Conservation (phyloP, 2,888 invertebrate species). For the Lamellibrachia satsuma region DNA sequence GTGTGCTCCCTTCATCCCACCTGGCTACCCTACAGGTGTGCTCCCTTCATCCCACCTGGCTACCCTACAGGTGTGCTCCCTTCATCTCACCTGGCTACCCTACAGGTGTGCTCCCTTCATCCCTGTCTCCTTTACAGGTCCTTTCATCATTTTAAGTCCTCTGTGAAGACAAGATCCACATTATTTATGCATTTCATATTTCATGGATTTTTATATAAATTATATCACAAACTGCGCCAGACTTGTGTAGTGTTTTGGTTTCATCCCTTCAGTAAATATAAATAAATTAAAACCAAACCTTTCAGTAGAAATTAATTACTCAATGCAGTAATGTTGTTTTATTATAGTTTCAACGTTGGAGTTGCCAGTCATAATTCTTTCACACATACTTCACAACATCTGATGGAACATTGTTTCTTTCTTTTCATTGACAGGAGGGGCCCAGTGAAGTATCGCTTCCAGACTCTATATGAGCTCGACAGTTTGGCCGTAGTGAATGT, state of each 20-base stretch:
- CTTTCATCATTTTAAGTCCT: background rate
- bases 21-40: conserved; percentile 5
- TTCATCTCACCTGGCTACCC: background rate
- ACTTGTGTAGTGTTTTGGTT: too few species aligned
- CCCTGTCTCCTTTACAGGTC: background rate
- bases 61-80: background rate
- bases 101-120: background rate
- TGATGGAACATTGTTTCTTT: background rate
- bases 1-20: background rate
- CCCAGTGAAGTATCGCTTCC: conserved; percentile 84
- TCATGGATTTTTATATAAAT: too few species aligned
- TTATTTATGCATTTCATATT: too few species aligned
- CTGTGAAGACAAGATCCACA: too few species aligned
- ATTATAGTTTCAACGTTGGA: too few species aligned
- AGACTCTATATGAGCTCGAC: conserved; percentile 84
- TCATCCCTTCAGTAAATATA: too few species aligned
- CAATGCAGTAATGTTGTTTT: too few species aligned
- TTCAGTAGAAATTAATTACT: too few species aligned
- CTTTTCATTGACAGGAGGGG: conserved; percentile 69
- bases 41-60: background rate
- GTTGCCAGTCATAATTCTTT: too few species aligned
- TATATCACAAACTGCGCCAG: too few species aligned
- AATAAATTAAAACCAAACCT: too few species aligned
- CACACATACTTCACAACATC: too few species aligned
- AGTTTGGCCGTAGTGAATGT: conserved; percentile 94